Evolutionary conservation across 2,113 vertebrate genomes (phyloP).

Genomic region (Opisthocomus hoazin): DNA sequence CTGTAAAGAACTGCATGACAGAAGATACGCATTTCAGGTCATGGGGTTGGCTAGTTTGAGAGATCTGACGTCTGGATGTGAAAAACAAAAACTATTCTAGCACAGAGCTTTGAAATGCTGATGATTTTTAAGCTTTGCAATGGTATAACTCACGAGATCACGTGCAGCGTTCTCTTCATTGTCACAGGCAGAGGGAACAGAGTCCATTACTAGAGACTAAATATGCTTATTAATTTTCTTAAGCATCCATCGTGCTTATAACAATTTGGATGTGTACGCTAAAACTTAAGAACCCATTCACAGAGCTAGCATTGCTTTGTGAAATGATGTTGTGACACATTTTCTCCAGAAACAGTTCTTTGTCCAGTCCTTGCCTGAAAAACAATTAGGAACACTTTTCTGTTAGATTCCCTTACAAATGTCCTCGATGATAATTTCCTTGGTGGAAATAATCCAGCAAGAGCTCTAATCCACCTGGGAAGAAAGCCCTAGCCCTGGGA

Average conservation of each 20-base stretch:
- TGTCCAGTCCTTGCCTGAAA: neutral
- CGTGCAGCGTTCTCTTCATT: neutral
- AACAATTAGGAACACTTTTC: neutral
- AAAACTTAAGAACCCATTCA: neutral
- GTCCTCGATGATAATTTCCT: neutral
- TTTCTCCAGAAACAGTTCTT: neutral
- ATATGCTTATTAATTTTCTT: constrained; percentile 19
- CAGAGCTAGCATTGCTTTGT: neutral
- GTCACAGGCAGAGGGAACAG: neutral
- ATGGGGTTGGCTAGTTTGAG: neutral
- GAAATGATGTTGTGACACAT: neutral
- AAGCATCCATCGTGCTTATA: neutral
- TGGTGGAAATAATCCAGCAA: neutral
- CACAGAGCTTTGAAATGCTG: neutral
- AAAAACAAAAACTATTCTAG: neutral
- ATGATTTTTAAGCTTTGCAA: neutral
- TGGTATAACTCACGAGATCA: neutral
- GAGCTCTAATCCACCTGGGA: neutral
- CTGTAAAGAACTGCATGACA: neutral
- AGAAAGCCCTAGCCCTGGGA: too few species aligned
- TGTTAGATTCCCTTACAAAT: neutral
- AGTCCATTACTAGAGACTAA: neutral
- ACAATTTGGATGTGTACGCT: neutral
- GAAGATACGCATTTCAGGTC: neutral
- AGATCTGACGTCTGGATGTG: neutral